These are phyloP conservation scores for Cyanoramphus novaezelandiae DNA, from an alignment of 2,113 vertebrate genomes.

Conservation along the genomic window DNA sequence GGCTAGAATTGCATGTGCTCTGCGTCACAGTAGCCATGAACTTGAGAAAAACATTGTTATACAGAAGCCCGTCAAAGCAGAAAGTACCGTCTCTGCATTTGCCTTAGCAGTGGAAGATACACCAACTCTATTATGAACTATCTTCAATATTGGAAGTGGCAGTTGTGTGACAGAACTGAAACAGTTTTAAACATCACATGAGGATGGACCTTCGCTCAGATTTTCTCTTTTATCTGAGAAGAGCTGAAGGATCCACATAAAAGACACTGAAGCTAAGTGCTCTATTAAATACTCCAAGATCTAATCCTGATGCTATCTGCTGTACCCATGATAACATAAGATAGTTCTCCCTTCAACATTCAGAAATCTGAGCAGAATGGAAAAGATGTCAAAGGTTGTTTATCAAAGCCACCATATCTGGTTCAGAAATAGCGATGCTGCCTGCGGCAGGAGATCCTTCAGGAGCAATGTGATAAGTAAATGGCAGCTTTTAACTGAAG, in stretches of 20 bases:
- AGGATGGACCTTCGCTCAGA: not conserved
- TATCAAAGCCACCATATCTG: not conserved
- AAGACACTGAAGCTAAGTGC: not conserved
- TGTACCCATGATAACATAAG: not conserved
- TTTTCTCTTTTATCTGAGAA: not conserved
- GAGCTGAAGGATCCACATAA: not conserved
- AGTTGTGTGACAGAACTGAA: not conserved
- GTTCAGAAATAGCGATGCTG: not conserved
- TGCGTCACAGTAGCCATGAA: not conserved
- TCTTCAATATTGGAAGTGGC: not conserved
- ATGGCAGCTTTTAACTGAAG: not conserved
- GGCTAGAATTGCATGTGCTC: not conserved
- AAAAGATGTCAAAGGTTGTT: not conserved
- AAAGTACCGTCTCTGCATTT: not conserved
- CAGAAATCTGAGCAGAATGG: not conserved
- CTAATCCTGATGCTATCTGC: not conserved
- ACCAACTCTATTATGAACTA: not conserved
- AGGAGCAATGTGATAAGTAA: not conserved
- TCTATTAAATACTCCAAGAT: not conserved
- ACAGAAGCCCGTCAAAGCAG: not conserved
- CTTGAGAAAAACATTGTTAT: not conserved
- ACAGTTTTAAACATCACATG: not conserved
- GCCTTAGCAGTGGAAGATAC: not conserved
- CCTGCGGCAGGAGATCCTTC: not conserved
- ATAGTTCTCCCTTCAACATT: not conserved